Base-by-base conservation (phyloP, 1,140 invertebrate species). In the Battus philenor region DNA sequence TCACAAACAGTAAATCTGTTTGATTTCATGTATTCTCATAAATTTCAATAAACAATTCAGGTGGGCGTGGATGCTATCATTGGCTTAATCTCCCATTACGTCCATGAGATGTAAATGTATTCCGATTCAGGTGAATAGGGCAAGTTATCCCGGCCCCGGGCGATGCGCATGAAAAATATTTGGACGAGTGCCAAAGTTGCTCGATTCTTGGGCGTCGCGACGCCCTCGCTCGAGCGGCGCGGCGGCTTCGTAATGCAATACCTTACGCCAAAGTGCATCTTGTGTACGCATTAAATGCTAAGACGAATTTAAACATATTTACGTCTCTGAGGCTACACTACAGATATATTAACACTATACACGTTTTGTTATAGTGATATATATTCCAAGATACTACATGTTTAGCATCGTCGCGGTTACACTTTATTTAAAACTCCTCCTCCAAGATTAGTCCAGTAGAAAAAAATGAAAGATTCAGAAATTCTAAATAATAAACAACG, bases 91-190 rank as follows among this genome's bases (percentile, higher is more conserved):
- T 17, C 24, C 32, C 48, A 47, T 43, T 32, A 10, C 34, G 46
- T 11, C 13, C 26, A 27, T 47, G 31, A 41, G 26, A 73, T 64
- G 54, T 58, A 71, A 68, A 63, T 54, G 55, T 69, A 64, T 68
- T 69, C 61, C 66, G 59, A 72, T 76, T 70, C 71, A 76, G 74
- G 70, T 78, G 74, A 81, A 76, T 65, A 72, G 70, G 54, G 72
- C 76, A 58, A 75, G 62, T 74, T 72, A 72, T 78, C 64, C 64
- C 68, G 48, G 53, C 59, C 47, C 52, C 53, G 58, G 60, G 63
- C 51, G 55, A 55, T 63, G 59, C 60, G 59, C 64, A 65, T 77
- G 67, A 74, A 76, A 82, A 71, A 69, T 80, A 70, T 76, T 80
- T 83, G 79, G 76, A 43, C 38, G 44, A 6, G 26, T 68, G 79